Evolutionary conservation across 2,888 invertebrate genomes (phyloP).

Genomic region (Dromius quadrimaculatus): DNA sequence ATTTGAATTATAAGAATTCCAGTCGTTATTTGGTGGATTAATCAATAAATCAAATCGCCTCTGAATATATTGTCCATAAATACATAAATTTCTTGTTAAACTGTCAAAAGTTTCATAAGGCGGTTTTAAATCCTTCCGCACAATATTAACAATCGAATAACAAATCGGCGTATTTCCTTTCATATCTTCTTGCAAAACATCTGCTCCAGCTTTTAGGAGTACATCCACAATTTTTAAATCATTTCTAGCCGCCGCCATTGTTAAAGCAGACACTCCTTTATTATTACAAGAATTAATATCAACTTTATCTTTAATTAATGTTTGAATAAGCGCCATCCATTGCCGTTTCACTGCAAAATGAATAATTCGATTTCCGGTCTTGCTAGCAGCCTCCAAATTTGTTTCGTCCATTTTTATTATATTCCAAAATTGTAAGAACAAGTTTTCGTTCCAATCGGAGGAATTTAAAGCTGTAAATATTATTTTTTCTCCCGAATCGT

Average conservation of each 20-base stretch:
- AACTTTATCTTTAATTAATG: constrained; percentile 60
- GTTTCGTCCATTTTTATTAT: constrained; percentile 59
- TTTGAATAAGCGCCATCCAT: constrained; percentile 62
- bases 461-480: constrained; percentile 63
- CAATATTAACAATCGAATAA: constrained; percentile 63
- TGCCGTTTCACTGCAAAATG: constrained; percentile 64
- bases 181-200: constrained; percentile 62
- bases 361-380: constrained; percentile 63
- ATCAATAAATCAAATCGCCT: constrained; percentile 60
- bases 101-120: constrained; percentile 59
- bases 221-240: constrained; percentile 60
- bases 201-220: constrained; percentile 62
- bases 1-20: constrained; percentile 56
- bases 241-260: constrained; percentile 64
- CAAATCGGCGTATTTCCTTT: constrained; percentile 64
- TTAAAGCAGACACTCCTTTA: constrained; percentile 64
- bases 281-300: constrained; percentile 60
- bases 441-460: constrained; percentile 64
- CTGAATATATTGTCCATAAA: constrained; percentile 54
- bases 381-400: constrained; percentile 62
- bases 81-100: constrained; percentile 10
- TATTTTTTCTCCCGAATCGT: constrained; percentile 62
- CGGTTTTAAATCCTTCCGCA: constrained; percentile 60
- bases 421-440: constrained; percentile 64
- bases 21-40: constrained; percentile 57